Evolutionary conservation across 2,888 invertebrate species (phyloP), one percentile per base, ranked within the genome.

Genomic region (Iphiclides podalirius): DNA sequence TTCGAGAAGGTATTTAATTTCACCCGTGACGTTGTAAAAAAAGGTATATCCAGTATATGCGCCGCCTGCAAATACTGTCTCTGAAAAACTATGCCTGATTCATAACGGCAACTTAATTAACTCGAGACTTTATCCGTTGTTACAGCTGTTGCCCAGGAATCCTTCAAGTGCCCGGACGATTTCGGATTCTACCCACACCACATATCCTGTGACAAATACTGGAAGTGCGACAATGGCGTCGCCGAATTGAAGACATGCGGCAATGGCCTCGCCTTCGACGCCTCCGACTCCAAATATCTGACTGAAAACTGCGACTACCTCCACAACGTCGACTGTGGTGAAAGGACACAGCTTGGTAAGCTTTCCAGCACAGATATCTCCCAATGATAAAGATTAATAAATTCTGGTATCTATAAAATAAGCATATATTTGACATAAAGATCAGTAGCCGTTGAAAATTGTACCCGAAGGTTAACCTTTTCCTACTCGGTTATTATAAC

Each of bases 221-320:
- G 96, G 95, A 96, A 97, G 84, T 97, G 97, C 75, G 96, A 97
- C 82, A 96, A 96, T 69, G 95, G 95, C 61, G 93, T 85, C 7
- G 94, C 96, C 51, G 96, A 96, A 70, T 89, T 97, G 62, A 97
- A 97, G 85, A 96, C 96, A 37, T 97, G 97, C 89, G 97, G 97
- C 50, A 97, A 97, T 77, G 97, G 97, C 52, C 91, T 97, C 55
- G 97, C 96, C 47, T 97, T 97, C 81, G 97, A 97, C 76, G 93
- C 96, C 54, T 90, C 93, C 42, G 97, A 97, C 87, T 91, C 94
- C 61, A 96, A 96, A 90, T 96, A 93, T 90, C 90, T 96, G 72
- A 95, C 96, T 52, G 97, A 97, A 82, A 97, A 97, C 91, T 97
- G 97, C 81, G 97, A 97, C 86, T 97, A 97, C 89, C 92, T 96